Evolutionary conservation across 2,797 vertebrate species (phyloP).

Genomic region (Cygnus olor): DNA sequence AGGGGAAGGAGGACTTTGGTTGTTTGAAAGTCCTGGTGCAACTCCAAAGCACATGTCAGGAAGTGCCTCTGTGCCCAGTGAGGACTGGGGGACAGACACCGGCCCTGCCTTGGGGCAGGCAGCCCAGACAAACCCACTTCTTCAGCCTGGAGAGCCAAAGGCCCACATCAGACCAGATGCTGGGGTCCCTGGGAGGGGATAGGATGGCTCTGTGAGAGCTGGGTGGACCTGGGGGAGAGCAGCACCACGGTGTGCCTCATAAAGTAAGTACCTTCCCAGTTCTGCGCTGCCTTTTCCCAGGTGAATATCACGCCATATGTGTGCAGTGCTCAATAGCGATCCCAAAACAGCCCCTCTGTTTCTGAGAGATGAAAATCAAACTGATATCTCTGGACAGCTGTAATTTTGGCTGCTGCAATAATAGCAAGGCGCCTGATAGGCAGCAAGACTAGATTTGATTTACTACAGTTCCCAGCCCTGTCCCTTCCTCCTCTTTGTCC

Average conservation of each 20-base stretch:
- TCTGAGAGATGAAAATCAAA: not conserved
- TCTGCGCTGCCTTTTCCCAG: not conserved
- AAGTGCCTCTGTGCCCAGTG: not conserved
- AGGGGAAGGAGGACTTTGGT: not conserved
- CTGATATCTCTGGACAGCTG: not conserved
- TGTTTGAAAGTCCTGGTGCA: not conserved
- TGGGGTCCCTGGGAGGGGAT: not conserved
- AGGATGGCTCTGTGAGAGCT: not conserved
- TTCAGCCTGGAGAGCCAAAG: not conserved
- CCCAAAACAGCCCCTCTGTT: not conserved
- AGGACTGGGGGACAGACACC: not conserved
- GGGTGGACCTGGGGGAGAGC: not conserved
- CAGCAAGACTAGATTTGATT: not conserved
- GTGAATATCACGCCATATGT: fast-evolving
- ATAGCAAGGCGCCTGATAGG: not conserved
- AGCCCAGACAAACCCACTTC: not conserved
- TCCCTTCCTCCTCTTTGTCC: not conserved
- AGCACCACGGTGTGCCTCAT: fast-evolving
- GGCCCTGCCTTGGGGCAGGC: not conserved
- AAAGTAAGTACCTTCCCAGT: not conserved
- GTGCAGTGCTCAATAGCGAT: fast-evolving
- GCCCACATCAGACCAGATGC: not conserved
- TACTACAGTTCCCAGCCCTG: not conserved
- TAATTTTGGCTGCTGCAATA: not conserved
- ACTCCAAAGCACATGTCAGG: not conserved